Percentiles rank a stretch among this genome's conserved stretches.
phyloP scores from a whole-genome alignment of 2,113 vertebrate genomes.

The Osmerus eperlanus region DNA sequence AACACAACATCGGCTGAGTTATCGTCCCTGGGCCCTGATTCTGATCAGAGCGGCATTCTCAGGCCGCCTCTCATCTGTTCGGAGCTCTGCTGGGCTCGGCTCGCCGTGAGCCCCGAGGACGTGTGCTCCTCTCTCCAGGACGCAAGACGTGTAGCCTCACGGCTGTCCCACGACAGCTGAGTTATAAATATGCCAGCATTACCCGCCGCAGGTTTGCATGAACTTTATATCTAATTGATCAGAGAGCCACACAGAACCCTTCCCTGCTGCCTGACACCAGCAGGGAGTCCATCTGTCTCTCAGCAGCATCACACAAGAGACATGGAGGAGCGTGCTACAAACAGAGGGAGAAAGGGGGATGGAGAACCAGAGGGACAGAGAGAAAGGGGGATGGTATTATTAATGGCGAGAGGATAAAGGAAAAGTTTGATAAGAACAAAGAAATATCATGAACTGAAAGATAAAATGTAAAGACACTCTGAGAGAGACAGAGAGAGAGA shows the following conservation, averaged over 20 bases:
- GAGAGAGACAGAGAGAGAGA: slow-evolving; percentile 9
- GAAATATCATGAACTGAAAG: slow-evolving; percentile 21
- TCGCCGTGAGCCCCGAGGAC: neutral
- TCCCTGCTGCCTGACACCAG: slow-evolving; percentile 32
- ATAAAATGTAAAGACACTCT: slow-evolving; percentile 5
- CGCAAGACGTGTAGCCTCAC: slow-evolving; percentile 30
- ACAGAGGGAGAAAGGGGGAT: slow-evolving; percentile 40
- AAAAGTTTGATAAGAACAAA: neutral
- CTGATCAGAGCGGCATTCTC: neutral
- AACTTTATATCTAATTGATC: slow-evolving; percentile 62
- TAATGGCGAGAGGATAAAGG: slow-evolving; percentile 9
- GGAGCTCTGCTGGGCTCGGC: neutral
- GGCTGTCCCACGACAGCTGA: slow-evolving; percentile 16
- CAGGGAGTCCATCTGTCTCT: slow-evolving; percentile 54
- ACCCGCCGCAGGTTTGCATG: slow-evolving; percentile 38
- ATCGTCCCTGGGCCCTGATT: neutral
- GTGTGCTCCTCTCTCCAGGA: slow-evolving; percentile 24
- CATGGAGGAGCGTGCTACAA: slow-evolving; percentile 52
- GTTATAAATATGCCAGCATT: slow-evolving; percentile 29
- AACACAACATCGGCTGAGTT: slow-evolving; percentile 35
- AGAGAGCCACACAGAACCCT: slow-evolving; percentile 18
- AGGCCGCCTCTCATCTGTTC: neutral
- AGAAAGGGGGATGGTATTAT: neutral
- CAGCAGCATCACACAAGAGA: slow-evolving; percentile 35
- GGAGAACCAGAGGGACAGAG: slow-evolving; percentile 24